A percentile compares a stretch with the other conserved stretches of the same genome.
These are phyloP conservation scores for Spodoptera littoralis DNA, from an alignment of 2,888 invertebrate species.

Conservation along the genomic window DNA sequence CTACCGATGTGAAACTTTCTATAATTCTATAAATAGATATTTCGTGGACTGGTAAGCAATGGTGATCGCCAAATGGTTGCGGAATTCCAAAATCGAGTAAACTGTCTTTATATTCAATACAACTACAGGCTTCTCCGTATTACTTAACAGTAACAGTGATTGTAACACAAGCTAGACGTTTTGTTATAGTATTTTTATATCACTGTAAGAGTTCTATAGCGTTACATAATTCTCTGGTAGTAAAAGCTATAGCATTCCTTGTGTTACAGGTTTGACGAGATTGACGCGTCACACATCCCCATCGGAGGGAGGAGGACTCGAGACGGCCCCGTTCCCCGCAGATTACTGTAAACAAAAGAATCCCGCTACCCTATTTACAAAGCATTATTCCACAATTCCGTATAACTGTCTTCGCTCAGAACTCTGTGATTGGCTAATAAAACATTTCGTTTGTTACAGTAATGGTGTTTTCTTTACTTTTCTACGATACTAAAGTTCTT, in stretches of 20 bases:
- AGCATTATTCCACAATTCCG: conserved; percentile 24
- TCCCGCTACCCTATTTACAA: conserved; percentile 29
- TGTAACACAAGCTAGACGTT: too few relatives aligned
- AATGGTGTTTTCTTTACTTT: conserved; percentile 48
- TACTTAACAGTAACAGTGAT: too few relatives aligned
- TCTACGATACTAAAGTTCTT: conserved; percentile 29
- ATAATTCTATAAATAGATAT: neutral
- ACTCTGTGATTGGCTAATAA: conserved; percentile 47
- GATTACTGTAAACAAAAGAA: conserved; percentile 48
- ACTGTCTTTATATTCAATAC: too few relatives aligned
- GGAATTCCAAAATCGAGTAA: too few relatives aligned
- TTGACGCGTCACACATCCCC: conserved; percentile 83
- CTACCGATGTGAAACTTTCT: conserved; percentile 11
- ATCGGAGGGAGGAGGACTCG: conserved; percentile 80
- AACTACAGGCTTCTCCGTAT: too few relatives aligned
- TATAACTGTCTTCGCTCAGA: conserved; percentile 20
- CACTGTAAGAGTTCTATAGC: too few relatives aligned
- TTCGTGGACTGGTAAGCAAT: too few relatives aligned
- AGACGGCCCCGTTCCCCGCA: conserved; percentile 51
- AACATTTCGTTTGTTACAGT: conserved; percentile 36
- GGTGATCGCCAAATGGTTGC: too few relatives aligned
- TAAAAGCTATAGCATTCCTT: conserved; percentile 18
- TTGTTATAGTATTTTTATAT: too few relatives aligned
- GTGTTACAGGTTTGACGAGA: conserved; percentile 78
- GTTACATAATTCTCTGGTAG: too few relatives aligned